Evolutionary conservation across 2,888 invertebrate species (phyloP).

Genomic region (Epistrophe eligans): DNA sequence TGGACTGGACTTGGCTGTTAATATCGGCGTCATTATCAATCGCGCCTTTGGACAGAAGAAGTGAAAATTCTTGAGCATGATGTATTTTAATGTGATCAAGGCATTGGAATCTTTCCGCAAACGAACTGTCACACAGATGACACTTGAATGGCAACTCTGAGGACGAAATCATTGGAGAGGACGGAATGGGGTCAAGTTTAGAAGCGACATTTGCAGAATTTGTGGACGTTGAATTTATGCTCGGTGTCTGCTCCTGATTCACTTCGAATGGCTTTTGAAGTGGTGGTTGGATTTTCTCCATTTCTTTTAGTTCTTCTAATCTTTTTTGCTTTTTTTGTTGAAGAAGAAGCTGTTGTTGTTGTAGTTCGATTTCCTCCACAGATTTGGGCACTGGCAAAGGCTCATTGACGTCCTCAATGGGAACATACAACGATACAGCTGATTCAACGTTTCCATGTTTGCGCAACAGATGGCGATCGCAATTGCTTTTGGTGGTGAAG

Average conservation of each 20-base stretch:
- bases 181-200: slow-evolving; percentile 47
- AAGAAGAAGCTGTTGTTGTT: slow-evolving; percentile 79
- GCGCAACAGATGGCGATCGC: slow-evolving; percentile 95
- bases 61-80: slow-evolving; percentile 91
- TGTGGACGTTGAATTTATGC: slow-evolving; percentile 20
- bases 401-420: slow-evolving; percentile 84
- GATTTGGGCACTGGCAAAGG: slow-evolving; percentile 83
- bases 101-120: slow-evolving; percentile 91
- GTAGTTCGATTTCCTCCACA: slow-evolving; percentile 82
- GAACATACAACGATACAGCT: slow-evolving; percentile 84
- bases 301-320: slow-evolving; percentile 77
- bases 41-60: slow-evolving; percentile 93
- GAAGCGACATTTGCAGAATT: not conserved
- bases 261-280: slow-evolving; percentile 80
- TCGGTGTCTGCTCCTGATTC: slow-evolving; percentile 23
- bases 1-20: slow-evolving; percentile 77
- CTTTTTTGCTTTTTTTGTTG: slow-evolving; percentile 79
- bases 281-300: slow-evolving; percentile 76
- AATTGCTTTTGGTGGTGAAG: slow-evolving; percentile 98
- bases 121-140: slow-evolving; percentile 95
- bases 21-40: slow-evolving; percentile 86
- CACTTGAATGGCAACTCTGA: slow-evolving; percentile 94
- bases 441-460: slow-evolving; percentile 90
- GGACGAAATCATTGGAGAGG: slow-evolving; percentile 80
- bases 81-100: slow-evolving; percentile 91